phyloP scores from a whole-genome alignment of 2,888 invertebrate species.

The Drosophila macrospina region DNA sequence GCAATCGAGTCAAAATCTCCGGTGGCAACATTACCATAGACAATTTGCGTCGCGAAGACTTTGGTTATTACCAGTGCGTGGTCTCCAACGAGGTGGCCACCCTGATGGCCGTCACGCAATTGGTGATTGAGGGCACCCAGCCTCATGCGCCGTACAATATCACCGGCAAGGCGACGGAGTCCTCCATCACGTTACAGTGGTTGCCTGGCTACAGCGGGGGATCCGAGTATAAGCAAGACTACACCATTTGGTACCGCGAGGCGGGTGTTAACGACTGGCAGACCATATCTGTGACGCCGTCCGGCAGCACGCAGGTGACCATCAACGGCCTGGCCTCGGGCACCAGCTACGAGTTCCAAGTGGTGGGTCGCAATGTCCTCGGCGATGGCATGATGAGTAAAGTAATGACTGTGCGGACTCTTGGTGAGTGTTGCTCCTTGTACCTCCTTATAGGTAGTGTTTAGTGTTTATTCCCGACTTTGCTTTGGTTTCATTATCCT shows the following conservation, averaged over 20 bases:
- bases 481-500: conserved; percentile 49
- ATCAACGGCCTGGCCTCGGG: conserved; percentile 96
- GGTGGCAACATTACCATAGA: conserved; percentile 97
- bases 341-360: conserved; percentile 97
- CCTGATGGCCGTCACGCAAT: conserved; percentile 94
- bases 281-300: conserved; percentile 96
- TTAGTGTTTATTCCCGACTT: conserved; percentile 15
- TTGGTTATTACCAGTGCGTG: conserved; percentile 98
- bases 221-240: conserved; percentile 97
- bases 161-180: conserved; percentile 94
- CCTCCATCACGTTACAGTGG: conserved; percentile 96
- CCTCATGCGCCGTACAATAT: conserved; percentile 99
- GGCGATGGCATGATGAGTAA: conserved; percentile 99
- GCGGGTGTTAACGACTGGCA: conserved; percentile 96
- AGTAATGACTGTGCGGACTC: conserved; percentile 94
- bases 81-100: conserved; percentile 98
- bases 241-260: conserved; percentile 97
- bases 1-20: conserved; percentile 91
- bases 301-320: conserved; percentile 94
- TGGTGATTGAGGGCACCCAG: conserved; percentile 97
- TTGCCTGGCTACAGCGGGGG: conserved; percentile 98
- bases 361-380: conserved; percentile 96
- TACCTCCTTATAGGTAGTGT: conserved; percentile 6
- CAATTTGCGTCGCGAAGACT: conserved; percentile 93
- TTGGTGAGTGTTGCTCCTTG: conserved; percentile 88